phyloP scores from a whole-genome alignment of 2,113 vertebrate species.

The Lutjanus erythropterus region DNA sequence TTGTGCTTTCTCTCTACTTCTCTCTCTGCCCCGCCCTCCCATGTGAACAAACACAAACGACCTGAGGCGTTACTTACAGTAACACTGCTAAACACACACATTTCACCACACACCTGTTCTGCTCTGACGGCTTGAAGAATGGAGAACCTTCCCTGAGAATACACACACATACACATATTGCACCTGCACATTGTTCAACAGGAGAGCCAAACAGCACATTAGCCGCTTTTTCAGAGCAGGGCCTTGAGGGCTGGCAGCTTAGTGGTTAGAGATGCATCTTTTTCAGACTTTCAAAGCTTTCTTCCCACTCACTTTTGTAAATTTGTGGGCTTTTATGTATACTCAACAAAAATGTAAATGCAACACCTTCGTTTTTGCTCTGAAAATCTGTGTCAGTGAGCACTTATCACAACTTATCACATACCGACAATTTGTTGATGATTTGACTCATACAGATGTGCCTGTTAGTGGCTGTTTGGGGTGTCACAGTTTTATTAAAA shows the following conservation, averaged over 20 bases:
- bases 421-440: too few relatives aligned
- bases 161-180: conserved; percentile 11
- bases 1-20: conserved; percentile 17
- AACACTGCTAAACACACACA: conserved; percentile 39
- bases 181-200: conserved; percentile 43
- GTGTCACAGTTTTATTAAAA: too few relatives aligned
- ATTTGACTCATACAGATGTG: too few relatives aligned
- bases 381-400: too few relatives aligned
- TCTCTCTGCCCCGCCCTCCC: conserved; percentile 33
- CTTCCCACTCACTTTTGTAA: not conserved
- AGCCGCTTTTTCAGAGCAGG: conserved; percentile 22
- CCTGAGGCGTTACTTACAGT: conserved; percentile 36
- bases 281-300: not conserved
- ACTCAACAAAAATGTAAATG: too few relatives aligned
- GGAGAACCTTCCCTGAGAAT: conserved; percentile 44
- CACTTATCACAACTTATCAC: too few relatives aligned
- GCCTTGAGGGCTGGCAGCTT: not conserved
- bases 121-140: conserved; percentile 50
- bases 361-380: too few relatives aligned
- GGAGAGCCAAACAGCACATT: conserved; percentile 13
- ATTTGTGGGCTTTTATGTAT: conserved; percentile 21
- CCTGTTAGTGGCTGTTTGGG: too few relatives aligned
- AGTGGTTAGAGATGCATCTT: conserved; percentile 5
- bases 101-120: conserved; percentile 65
- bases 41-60: conserved; percentile 63